These are phyloP conservation scores for Entelurus aequoreus DNA, from an alignment of 2,113 vertebrate genomes.

Conservation along the genomic window DNA sequence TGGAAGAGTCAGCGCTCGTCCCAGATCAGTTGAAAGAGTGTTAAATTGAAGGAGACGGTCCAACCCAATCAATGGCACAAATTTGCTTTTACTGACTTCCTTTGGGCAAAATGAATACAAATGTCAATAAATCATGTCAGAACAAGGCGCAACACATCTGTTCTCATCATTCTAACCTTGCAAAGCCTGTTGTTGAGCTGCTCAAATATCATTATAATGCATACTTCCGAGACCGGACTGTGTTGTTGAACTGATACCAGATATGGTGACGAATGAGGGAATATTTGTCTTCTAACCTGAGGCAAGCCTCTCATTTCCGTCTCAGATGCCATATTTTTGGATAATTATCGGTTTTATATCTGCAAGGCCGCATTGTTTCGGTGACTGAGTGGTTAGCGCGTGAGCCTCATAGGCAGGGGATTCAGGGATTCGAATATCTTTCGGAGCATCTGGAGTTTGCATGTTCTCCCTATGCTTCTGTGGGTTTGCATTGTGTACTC, in stretches of 20 bases:
- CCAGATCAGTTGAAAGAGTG: conserved; percentile 34
- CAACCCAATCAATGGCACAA: neutral
- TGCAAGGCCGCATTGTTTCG: too few species aligned
- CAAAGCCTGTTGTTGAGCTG: conserved; percentile 8
- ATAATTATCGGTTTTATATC: neutral
- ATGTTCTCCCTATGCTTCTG: too few species aligned
- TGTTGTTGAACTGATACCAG: conserved; percentile 7
- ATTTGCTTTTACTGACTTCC: neutral
- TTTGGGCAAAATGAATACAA: neutral
- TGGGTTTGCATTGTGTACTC: too few species aligned
- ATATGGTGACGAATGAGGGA: conserved; percentile 4
- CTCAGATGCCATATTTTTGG: neutral
- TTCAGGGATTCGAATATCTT: too few species aligned
- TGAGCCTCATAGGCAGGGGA: too few species aligned
- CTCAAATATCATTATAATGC: conserved; percentile 6
- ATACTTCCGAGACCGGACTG: conserved; percentile 7
- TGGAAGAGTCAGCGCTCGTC: conserved; percentile 30
- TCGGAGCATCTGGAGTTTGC: too few species aligned
- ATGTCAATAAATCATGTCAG: neutral
- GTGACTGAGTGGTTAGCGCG: too few species aligned
- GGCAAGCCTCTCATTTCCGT: neutral
- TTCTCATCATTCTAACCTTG: neutral
- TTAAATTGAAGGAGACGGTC: conserved; percentile 12
- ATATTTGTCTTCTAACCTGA: neutral
- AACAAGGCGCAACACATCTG: neutral